A percentile compares a stretch with the other conserved stretches of the same genome.
phyloP scores from a whole-genome alignment of 2,888 invertebrate genomes.

The Melanophora roralis region DNA sequence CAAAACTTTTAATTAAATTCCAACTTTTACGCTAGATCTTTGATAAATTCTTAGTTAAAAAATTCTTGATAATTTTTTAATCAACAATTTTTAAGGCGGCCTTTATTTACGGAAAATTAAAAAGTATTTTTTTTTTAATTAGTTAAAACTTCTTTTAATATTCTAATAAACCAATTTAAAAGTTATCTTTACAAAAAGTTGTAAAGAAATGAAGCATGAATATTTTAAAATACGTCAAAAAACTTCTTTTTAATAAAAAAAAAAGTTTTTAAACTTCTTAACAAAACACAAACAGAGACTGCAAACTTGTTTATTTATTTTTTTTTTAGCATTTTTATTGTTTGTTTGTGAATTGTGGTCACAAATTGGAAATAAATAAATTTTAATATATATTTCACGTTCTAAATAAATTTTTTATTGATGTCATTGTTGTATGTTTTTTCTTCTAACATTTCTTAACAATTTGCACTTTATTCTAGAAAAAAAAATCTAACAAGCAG shows the following conservation, averaged over 20 bases:
- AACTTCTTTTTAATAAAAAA: neutral
- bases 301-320: neutral
- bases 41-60: too few relatives aligned
- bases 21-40: too few relatives aligned
- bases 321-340: neutral
- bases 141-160: too few relatives aligned
- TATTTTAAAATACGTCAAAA: too few relatives aligned
- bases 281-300: neutral
- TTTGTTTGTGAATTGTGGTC: constrained; percentile 25
- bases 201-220: too few relatives aligned
- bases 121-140: too few relatives aligned
- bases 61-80: too few relatives aligned
- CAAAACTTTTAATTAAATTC: too few relatives aligned
- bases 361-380: constrained; percentile 17
- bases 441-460: constrained; percentile 3
- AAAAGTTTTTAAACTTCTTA: neutral
- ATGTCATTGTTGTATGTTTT: neutral
- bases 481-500: neutral
- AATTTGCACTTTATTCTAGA: constrained; percentile 12
- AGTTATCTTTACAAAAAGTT: too few relatives aligned
- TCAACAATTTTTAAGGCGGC: too few relatives aligned
- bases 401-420: constrained; percentile 31
- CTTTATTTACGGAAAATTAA: too few relatives aligned
- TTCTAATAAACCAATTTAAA: too few relatives aligned
- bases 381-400: constrained; percentile 8